phyloP scores from a whole-genome alignment of 2,113 vertebrate species.

The Tapirus terrestris region DNA sequence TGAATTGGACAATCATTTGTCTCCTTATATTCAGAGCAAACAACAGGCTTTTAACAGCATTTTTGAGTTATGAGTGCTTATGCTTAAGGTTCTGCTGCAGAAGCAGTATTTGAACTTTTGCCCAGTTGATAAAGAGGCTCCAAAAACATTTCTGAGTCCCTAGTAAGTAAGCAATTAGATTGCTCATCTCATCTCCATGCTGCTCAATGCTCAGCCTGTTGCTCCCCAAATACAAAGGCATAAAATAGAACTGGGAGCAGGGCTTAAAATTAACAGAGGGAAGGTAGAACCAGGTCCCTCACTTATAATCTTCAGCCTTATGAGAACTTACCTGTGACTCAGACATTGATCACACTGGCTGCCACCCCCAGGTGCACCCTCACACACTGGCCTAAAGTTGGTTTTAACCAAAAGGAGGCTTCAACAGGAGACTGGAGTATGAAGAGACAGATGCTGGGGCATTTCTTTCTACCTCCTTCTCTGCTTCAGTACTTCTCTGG shows the following conservation, averaged over 20 bases:
- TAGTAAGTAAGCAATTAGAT: neutral
- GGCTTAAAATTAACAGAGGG: neutral
- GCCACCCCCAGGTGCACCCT: accelerated
- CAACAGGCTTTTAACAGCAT: neutral
- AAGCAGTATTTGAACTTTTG: slow-evolving; percentile 16
- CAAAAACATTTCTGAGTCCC: neutral
- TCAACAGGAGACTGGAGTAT: neutral
- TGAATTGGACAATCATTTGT: slow-evolving; percentile 73
- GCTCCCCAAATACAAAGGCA: neutral
- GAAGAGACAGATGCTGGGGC: neutral
- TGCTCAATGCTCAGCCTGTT: neutral
- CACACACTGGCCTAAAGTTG: neutral
- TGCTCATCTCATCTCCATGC: neutral
- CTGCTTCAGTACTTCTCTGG: neutral
- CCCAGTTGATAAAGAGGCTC: neutral
- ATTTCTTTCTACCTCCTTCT: neutral
- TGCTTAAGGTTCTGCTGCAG: neutral
- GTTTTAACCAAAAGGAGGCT: neutral
- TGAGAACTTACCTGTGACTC: neutral
- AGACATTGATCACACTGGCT: neutral
- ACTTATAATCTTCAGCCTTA: neutral
- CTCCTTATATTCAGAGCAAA: slow-evolving; percentile 38
- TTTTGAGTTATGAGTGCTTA: slow-evolving; percentile 36
- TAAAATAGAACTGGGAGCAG: neutral
- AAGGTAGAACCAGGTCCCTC: neutral